Evolutionary conservation across 2,113 vertebrate genomes (phyloP), one percentile per base, ranked within the genome.

Genomic region (Rhinopithecus roxellana): DNA sequence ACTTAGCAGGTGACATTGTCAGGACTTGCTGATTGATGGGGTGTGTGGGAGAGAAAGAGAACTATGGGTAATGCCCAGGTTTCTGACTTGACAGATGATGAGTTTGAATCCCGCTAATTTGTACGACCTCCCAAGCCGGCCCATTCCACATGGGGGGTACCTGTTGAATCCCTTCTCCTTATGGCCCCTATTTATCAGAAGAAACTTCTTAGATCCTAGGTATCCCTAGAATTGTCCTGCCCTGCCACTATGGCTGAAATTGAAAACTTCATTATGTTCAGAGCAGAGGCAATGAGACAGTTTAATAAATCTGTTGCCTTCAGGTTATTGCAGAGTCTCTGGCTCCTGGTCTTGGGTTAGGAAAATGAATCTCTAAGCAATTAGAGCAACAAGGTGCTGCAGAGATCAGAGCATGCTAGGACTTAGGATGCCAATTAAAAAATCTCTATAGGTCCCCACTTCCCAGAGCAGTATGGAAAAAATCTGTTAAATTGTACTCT

Each of bases 221-320:
- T 72, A 18, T 88, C 23, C 8, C 23, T 78, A 61, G 67, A 67
- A 55, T 57, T 10, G 5, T 20, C 79, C 55, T 52, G 30, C 14
- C 12, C 64, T 57, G 32, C 64, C 57, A 0, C 5, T 25, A 3
- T 3, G 3, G 32, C 77, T 87, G 50, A 57, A 48, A 69, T 30
- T 3, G 88, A 83, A 75, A 72, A 74, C 52, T 74, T 67, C 52
- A 4, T 86, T 95, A 70, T 57, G 17, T 55, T 64, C 32, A 27
- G 84, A 38, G 79, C 78, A 61, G 64, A 57, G 22, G 69, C 88
- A 18, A 69, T 43, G 64, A 94, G 83, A 38, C 82, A 6, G 0
- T 83, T 82, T 69, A 95, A 12, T 89, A n/a, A n/a, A 72, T 94
- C 94, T 98, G 55, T 90, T 97, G 35, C 77, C 84, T 97, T 94